Evolutionary conservation across 2,888 invertebrate genomes (phyloP), one percentile per base, ranked within the genome.

Genomic region (Congeria kusceri): DNA sequence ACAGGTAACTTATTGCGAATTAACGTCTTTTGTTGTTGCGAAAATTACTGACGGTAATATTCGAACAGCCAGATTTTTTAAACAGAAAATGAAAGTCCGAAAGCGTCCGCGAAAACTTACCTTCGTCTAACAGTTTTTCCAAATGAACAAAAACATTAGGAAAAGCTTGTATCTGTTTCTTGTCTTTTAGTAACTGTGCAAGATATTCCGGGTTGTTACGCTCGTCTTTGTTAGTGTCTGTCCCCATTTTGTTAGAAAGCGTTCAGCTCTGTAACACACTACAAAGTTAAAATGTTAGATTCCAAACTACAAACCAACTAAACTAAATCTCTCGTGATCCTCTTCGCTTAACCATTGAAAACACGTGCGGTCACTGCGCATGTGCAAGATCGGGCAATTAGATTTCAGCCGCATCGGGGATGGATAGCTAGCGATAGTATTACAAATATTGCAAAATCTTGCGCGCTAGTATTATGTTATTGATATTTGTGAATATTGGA

Each of bases 141-240:
- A 99, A 96, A 95, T 99, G 99, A 95, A 98, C 96, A 95, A 99
- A 99, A 94, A 99, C 98, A 96, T 98, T 99, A 91, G 99, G 99
- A 95, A 99, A 98, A 94, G 99, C 99, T 93, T 98, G 98, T 94
- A 99, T 96, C 95, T 99, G 99, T 95, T 99, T 99, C 95, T 99
- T 98, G 96, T 99, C 99, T 96, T 99, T 99, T 94, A 99, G 96
- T 95, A 99, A 96, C 95, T 99, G 99, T 94, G 99, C 98, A 96
- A 99, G 96, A 95, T 99, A 99, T 95, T 99, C 99, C 95, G 99
- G 92, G 73, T 90, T 92, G 85, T 89, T 91, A 87, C 91, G 91
- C 59, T 91, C 91, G 80, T 91, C 91, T 87, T 88, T 91, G 87
- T 91, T 91, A 89, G 90, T 89, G 88, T 92, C 92, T 87, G 91